Base-by-base conservation (phyloP, 1,140 invertebrate species). In the Drosophila ambigua region DNA sequence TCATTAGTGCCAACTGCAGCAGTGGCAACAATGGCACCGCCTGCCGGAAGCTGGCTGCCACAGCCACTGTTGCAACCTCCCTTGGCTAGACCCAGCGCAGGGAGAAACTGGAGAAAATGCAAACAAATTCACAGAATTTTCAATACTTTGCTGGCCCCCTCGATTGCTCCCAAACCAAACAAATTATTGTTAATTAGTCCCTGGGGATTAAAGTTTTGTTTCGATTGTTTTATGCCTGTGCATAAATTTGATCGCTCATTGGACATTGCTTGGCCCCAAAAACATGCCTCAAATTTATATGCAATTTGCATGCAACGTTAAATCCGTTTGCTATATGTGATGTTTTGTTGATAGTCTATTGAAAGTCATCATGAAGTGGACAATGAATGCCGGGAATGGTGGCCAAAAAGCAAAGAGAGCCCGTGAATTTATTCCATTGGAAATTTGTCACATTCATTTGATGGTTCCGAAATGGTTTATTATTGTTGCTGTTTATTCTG, bases 1-100 rank as follows among this genome's bases (percentile, higher is more conserved):
- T 85, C 81, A 85, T 85, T 85, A 85, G 81, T 73, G 77, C 77
- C 81, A 81, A 77, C 67, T 73, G 51, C 63, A 75, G 63, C 72
- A 71, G 51, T 60, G 52, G 54, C 58, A 60, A 48, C 43, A 15
- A 16, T 49, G 44, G 23, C 23, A 24, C 23, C 23, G 23, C 3
- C 23, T 24, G 23, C 4, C 23, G 23, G 4, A 1, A 4, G 4
- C 23, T 4, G 23, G 52, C 49, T 62, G 62, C 28, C 35, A 11
- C 31, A 3, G 31, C 31, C 31, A 3, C 31, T 9, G 60, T 54
- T 72, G 60, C 46, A 53, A 68, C 39, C 28, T 20, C 28, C 6
- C 15, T 35, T 15, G 16, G 41, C 48, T 68, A 57, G 66, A 69
- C 64, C 48, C 15, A 45, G 62, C 5, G 28, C 20, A 15, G 28